Base-by-base conservation (phyloP, 2,113 vertebrate species). In the Limnothrissa miodon region DNA sequence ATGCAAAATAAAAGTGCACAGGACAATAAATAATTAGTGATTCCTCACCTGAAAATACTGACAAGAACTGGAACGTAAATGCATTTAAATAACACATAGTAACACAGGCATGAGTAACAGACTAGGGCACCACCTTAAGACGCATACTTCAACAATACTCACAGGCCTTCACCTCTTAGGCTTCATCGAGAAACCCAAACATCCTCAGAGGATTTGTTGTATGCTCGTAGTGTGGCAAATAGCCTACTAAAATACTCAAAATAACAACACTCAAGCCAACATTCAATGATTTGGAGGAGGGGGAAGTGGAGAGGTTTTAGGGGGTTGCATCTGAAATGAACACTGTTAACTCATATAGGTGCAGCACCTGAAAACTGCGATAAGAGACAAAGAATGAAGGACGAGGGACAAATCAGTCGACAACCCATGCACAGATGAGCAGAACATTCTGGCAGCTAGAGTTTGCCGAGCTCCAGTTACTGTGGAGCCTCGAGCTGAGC, bases 1-100 rank as follows among this genome's bases (percentile, higher is more conserved):
- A 33, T 46, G 78, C 82, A 78, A 83, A 70, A 74, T 36, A 74
- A 74, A 36, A 74, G 84, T 53, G 66, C 78, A 88, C 56, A 82
- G 48, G 42, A 84, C 79, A 86, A 78, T 78, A 83, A 53, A 53
- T 78, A 81, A 66, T 66, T 11, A 23, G 45, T 45, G 66, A 59
- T 51, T 74, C 62, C 74, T 78, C 62, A 74, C 66, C 66, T 33
- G 4, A 45, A 81, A 85, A 85, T 81, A 86, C 80, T 74, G 45
- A 74, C 33, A 74, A 74, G 11, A 74, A 80, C n/a, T 79, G 53
- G 39, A 45, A 70, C 21, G 25, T 85, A 39, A 80, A 81, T 45
- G 79, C 80, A 83, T 78, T 78, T 36, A 78, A 80, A 13, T 74
- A 74, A 74, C 29, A 74, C 66, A 19, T 2, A 74, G 15, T 74